A percentile compares a stretch with the other conserved stretches of the same genome.
These are phyloP conservation scores for Hylyphantes graminicola DNA, from an alignment of 1,140 invertebrate species.

Conservation along the genomic window DNA sequence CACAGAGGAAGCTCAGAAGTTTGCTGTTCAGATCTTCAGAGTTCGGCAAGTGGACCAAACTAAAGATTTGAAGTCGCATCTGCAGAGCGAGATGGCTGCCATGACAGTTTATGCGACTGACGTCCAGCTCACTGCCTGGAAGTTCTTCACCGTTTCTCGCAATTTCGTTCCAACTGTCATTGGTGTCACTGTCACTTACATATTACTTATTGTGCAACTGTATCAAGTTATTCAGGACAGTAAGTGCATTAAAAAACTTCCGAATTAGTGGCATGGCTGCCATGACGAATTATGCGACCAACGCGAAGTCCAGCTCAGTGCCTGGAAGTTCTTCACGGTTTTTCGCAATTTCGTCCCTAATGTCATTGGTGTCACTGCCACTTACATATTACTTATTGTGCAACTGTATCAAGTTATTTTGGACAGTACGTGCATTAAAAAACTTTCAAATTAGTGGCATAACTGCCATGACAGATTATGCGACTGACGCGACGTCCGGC, in stretches of 20 bases:
- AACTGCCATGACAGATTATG: not conserved
- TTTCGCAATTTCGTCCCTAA: not conserved
- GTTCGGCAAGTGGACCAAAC: not conserved
- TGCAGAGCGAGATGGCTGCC: slow-evolving; percentile 8
- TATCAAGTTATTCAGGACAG: slow-evolving; percentile 27
- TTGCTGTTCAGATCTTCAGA: not conserved
- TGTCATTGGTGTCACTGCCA: not conserved
- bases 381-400: no score
- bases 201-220: slow-evolving; percentile 43
- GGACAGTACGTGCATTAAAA: not conserved
- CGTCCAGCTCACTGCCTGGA: slow-evolving; percentile 44
- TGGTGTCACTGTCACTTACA: slow-evolving; percentile 35
- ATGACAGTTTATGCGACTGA: slow-evolving; percentile 16
- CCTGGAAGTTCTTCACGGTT: slow-evolving; percentile 15
- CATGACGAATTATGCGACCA: not conserved
- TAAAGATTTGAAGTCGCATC: slow-evolving; percentile 1
- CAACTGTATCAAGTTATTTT: not conserved
- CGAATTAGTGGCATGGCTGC: no score
- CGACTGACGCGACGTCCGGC: not conserved
- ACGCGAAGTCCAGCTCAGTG: slow-evolving; percentile 2
- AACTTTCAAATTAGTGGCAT: not conserved
- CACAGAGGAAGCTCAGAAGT: slow-evolving; percentile 30
- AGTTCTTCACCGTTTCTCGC: slow-evolving; percentile 37
- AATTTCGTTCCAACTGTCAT: slow-evolving; percentile 32
- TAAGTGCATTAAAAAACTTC: slow-evolving; percentile 8